Evolutionary conservation across 2,888 invertebrate species (phyloP).

Genomic region (Alviniconcha strummeri): DNA sequence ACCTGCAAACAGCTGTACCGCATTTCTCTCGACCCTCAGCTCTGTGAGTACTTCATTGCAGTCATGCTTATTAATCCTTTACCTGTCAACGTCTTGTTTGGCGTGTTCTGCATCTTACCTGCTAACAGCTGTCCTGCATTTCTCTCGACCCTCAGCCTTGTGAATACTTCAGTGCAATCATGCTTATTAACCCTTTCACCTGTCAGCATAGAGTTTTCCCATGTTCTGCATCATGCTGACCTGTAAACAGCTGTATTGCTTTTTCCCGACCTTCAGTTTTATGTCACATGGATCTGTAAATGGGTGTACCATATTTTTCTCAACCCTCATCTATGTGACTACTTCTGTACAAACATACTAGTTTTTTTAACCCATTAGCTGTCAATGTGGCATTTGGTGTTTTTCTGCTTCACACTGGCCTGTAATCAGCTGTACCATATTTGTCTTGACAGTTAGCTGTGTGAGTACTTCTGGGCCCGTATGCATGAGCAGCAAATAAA

Average conservation of each 20-base stretch:
- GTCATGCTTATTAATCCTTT: too few species aligned
- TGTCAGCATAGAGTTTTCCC: background rate
- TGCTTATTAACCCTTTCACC: background rate
- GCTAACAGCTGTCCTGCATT: too few species aligned
- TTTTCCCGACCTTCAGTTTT: constrained; percentile 59
- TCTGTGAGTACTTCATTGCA: constrained; percentile 61
- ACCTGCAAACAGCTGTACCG: constrained; percentile 65
- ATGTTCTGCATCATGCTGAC: constrained; percentile 45
- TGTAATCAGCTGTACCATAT: constrained; percentile 44
- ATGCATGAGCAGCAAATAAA: too few species aligned
- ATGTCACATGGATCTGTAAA: too few species aligned
- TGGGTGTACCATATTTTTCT: too few species aligned
- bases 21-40: constrained; percentile 65
- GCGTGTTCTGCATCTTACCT: too few species aligned
- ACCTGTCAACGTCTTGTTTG: too few species aligned
- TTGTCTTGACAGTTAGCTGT: too few species aligned
- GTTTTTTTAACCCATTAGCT: background rate
- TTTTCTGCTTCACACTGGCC: constrained; percentile 46
- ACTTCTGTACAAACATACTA: background rate
- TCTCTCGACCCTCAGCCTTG: too few species aligned
- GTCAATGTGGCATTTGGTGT: background rate
- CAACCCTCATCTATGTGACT: too few species aligned
- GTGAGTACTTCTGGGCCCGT: too few species aligned
- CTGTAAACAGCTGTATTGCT: constrained; percentile 65
- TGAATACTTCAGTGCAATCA: too few species aligned